Base-by-base conservation (phyloP, 2,888 invertebrate species). In the Noctua comes region DNA sequence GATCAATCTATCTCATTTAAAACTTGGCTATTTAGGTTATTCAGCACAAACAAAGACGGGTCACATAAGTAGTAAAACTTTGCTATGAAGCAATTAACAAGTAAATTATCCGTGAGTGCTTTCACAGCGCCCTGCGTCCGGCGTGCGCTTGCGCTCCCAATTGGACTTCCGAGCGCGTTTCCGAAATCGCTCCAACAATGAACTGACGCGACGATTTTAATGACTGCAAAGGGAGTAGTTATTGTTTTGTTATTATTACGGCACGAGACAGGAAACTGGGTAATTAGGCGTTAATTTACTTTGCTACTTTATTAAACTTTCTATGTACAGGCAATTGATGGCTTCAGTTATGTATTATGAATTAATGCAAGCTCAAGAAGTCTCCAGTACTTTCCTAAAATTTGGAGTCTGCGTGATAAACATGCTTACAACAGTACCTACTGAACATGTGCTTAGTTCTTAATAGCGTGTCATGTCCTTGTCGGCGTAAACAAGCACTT, bases 101-200 rank as follows among this genome's bases (percentile, higher is more conserved):
- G 91, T 90, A 94, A 93, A 94, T 94, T 93, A 93, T 90, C 86
- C 86, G 88, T 90, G 91, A 94, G 94, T 93, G 93, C 95, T 96
- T 96, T 95, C 94, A 96, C 95, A 94, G 93, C 91, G 92, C 92
- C 92, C 92, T 92, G 93, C 96, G 94, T 96, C 96, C 96, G 96
- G 95, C 91, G 91, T 91, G 91, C 91, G 92, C 92, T 83, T 93
- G 92, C 93, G 96, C 93, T 93, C 96, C 94, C 96, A 97, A 96
- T 97, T 96, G 96, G 92, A 97, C 96, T 97, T 97, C 97, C 97
- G 96, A 96, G 92, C 91, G 92, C 91, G 93, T 94, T 96, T 96
- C 96, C 96, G 96, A 97, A 96, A 95, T 95, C 95, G 93, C 91
- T 92, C 92, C 93, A 91, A 90, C 93, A 90, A 92, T 90, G 84